Percentiles rank a stretch among this genome's conserved stretches.
These are phyloP conservation scores for Lasaia peninsularis DNA, from an alignment of 1,140 invertebrate species.

Conservation along the genomic window DNA sequence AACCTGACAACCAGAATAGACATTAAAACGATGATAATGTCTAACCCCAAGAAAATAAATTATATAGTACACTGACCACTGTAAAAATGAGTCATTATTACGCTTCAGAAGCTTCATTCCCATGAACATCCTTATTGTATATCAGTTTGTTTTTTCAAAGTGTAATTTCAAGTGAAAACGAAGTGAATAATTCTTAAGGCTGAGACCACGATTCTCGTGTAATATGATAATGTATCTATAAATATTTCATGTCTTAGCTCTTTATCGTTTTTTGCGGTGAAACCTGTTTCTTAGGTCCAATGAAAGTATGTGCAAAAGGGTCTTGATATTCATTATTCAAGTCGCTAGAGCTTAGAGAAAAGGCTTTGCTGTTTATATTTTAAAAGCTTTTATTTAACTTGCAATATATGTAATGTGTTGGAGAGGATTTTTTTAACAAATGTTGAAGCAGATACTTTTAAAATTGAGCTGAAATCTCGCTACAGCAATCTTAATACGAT, in stretches of 20 bases:
- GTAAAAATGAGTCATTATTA: not conserved
- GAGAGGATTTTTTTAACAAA: too few relatives aligned
- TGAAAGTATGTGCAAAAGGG: conserved; percentile 47
- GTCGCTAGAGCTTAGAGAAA: conserved; percentile 1
- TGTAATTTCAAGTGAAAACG: conserved; percentile 62
- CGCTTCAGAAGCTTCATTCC: not conserved
- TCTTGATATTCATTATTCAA: conserved; percentile 25
- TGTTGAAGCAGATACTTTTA: too few relatives aligned
- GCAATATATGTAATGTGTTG: not conserved
- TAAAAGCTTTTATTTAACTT: not conserved
- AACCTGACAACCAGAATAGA: too few relatives aligned
- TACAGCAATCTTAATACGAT: too few relatives aligned
- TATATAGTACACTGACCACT: not conserved
- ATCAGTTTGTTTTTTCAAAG: conserved; percentile 33
- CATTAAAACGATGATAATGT: too few relatives aligned
- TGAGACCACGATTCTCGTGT: conserved; percentile 70
- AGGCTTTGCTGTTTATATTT: conserved; percentile 1
- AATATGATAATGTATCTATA: conserved; percentile 76
- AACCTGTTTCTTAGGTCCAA: conserved; percentile 57
- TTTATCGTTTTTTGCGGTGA: conserved; percentile 62
- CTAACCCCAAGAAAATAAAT: not conserved
- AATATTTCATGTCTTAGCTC: conserved; percentile 70
- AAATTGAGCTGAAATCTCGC: too few relatives aligned
- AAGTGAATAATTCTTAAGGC: conserved; percentile 71
- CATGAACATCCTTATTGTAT: not conserved